Evolutionary conservation across 2,797 vertebrate genomes (phyloP).

Genomic region (Harpagifer antarcticus): DNA sequence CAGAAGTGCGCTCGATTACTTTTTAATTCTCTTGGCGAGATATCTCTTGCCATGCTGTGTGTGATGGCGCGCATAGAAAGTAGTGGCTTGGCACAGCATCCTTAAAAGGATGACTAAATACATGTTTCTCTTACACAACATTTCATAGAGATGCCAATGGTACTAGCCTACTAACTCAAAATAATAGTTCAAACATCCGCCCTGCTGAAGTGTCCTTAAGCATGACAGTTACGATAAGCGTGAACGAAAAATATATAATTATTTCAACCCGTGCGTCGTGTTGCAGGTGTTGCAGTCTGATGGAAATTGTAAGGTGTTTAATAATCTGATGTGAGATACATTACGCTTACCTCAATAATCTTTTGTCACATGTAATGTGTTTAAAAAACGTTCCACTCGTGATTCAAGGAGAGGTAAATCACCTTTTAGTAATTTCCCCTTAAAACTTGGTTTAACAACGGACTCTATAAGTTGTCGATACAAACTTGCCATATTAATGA

Average conservation of each 20-base stretch:
- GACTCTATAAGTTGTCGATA: background rate
- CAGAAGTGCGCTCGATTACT: slow-evolving; percentile 65
- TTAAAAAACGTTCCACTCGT: background rate
- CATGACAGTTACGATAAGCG: background rate
- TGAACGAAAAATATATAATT: background rate
- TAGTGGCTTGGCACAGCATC: slow-evolving; percentile 22
- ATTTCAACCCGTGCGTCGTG: background rate
- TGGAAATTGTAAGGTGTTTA: background rate
- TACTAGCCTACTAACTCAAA: background rate
- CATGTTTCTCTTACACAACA: background rate
- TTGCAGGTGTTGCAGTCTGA: background rate
- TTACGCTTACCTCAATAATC: background rate
- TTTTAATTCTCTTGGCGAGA: slow-evolving; percentile 75
- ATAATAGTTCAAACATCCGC: background rate
- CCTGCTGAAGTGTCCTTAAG: slow-evolving; percentile 8
- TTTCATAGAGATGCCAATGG: background rate
- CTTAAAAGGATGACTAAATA: background rate
- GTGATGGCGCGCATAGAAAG: slow-evolving; percentile 41
- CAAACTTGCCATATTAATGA: background rate
- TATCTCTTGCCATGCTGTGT: slow-evolving; percentile 31
- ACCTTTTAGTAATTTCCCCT: background rate
- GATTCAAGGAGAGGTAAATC: background rate
- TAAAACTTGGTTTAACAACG: no score
- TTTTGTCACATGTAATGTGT: background rate
- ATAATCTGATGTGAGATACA: background rate